Percentiles rank a stretch among this genome's conserved stretches.
phyloP scores from a whole-genome alignment of 64 coral and sea anemone species.

The Orbicella faveolata region DNA sequence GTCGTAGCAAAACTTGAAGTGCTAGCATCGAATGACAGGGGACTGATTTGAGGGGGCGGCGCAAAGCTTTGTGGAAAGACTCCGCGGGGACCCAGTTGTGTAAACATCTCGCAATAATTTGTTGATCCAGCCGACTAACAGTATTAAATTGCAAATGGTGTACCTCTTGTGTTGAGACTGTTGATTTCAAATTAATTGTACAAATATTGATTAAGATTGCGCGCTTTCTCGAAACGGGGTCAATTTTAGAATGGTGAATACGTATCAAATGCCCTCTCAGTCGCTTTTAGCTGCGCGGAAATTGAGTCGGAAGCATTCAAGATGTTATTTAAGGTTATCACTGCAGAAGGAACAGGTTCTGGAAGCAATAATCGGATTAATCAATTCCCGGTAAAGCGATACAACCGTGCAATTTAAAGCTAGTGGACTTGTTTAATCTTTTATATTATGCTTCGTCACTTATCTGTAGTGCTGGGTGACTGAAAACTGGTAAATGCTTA shows the following conservation, averaged over 20 bases:
- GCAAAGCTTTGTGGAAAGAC: conserved; percentile 52
- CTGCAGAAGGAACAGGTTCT: not conserved
- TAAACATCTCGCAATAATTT: conserved; percentile 98
- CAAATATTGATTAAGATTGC: conserved; percentile 83
- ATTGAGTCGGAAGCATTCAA: conserved; percentile 43
- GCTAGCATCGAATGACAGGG: conserved; percentile 76
- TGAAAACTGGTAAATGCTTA: not conserved
- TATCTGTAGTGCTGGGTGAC: not conserved
- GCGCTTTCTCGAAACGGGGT: conserved; percentile 38
- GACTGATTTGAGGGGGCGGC: conserved; percentile 68
- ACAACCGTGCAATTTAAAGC: conserved; percentile 13
- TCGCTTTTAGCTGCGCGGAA: not conserved
- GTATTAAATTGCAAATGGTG: conserved; percentile 84
- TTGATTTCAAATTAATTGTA: conserved; percentile 87
- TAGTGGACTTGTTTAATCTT: conserved; percentile 1
- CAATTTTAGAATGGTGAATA: conserved; percentile 4
- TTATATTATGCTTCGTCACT: not conserved
- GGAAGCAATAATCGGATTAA: conserved; percentile 40
- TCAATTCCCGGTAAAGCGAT: conserved; percentile 17
- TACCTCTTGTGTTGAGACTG: conserved; percentile 46
- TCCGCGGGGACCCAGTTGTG: conserved; percentile 73
- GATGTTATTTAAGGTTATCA: conserved; percentile 49
- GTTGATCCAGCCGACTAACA: conserved; percentile 83
- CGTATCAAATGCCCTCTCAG: not conserved
- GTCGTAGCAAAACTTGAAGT: conserved; percentile 19